Percentiles rank a stretch among this genome's conserved stretches.
Conservation (phyloP, 2,888 invertebrate genomes). For the Orchestes rusci region DNA sequence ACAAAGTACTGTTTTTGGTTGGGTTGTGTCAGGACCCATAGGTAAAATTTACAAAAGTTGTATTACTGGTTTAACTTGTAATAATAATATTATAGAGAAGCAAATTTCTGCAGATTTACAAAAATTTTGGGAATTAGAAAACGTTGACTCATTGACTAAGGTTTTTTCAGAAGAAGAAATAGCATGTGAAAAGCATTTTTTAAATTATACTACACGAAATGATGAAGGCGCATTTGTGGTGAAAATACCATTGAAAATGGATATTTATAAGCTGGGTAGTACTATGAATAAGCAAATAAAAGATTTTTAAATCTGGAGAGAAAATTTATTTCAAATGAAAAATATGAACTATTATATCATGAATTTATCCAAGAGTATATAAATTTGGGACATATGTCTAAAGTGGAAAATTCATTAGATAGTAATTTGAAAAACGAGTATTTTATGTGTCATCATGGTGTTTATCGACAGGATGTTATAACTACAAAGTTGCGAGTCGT, state of each 20-base stretch:
- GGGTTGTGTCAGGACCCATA: slow-evolving; percentile 8
- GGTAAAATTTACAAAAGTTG: background rate
- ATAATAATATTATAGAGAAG: background rate
- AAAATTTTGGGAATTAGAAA: slow-evolving; percentile 19
- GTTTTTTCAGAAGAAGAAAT: too few species aligned
- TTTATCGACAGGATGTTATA: slow-evolving; percentile 13
- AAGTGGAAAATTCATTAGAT: slow-evolving; percentile 14
- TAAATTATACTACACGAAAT: slow-evolving; percentile 7
- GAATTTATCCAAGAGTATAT: slow-evolving; percentile 24
- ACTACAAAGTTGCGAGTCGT: slow-evolving; percentile 2
- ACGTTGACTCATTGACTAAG: too few species aligned
- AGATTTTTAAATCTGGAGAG: slow-evolving; percentile 17
- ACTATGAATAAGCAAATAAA: slow-evolving; percentile 16
- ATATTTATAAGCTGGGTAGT: slow-evolving; percentile 10
- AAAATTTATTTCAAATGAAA: slow-evolving; percentile 8
- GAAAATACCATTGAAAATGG: slow-evolving; percentile 8
- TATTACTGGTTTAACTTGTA: background rate
- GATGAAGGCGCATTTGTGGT: slow-evolving; percentile 16
- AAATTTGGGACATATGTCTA: too few species aligned
- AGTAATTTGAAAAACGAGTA: too few species aligned
- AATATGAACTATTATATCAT: too few species aligned
- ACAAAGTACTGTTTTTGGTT: slow-evolving; percentile 12
- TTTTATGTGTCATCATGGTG: too few species aligned
- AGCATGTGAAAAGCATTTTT: too few species aligned
- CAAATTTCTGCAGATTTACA: slow-evolving; percentile 1